Percentiles rank a stretch among this genome's conserved stretches.
Conservation (phyloP, 2,797 vertebrate genomes). For the Tarsius wallacei region DNA sequence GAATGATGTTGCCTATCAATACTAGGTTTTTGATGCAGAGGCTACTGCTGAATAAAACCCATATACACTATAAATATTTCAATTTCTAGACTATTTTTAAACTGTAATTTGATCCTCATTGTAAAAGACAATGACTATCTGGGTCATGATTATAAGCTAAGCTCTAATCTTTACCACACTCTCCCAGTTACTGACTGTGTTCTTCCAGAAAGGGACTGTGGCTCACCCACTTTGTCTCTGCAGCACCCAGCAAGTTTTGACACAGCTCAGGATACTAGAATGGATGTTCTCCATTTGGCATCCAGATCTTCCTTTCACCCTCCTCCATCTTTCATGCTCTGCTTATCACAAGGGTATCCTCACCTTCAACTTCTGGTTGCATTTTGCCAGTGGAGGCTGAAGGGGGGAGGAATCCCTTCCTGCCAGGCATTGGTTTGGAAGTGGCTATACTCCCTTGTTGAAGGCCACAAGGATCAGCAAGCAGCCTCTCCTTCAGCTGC, state of each 20-base stretch:
- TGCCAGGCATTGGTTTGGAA: neutral
- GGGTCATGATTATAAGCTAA: neutral
- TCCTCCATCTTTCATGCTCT: too few species aligned
- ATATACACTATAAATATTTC: neutral
- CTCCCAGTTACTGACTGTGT: too few species aligned
- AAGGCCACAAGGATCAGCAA: neutral
- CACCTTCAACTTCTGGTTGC: neutral
- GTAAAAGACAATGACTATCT: neutral
- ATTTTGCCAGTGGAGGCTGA: neutral
- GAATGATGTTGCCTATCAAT: neutral
- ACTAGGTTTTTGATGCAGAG: neutral
- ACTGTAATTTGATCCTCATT: neutral
- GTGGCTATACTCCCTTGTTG: neutral
- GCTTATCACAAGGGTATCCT: neutral
- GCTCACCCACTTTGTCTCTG: neutral
- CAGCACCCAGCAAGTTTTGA: neutral
- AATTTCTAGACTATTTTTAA: neutral
- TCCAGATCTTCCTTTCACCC: neutral
- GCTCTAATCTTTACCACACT: neutral
- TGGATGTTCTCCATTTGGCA: neutral
- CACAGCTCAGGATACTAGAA: neutral
- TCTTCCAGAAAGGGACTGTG: neutral
- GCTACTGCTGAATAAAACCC: neutral
- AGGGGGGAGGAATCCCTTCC: neutral
- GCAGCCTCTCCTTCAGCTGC: neutral